Base-by-base conservation (phyloP, 2,797 vertebrate species). In the Melanogrammus aeglefinus region DNA sequence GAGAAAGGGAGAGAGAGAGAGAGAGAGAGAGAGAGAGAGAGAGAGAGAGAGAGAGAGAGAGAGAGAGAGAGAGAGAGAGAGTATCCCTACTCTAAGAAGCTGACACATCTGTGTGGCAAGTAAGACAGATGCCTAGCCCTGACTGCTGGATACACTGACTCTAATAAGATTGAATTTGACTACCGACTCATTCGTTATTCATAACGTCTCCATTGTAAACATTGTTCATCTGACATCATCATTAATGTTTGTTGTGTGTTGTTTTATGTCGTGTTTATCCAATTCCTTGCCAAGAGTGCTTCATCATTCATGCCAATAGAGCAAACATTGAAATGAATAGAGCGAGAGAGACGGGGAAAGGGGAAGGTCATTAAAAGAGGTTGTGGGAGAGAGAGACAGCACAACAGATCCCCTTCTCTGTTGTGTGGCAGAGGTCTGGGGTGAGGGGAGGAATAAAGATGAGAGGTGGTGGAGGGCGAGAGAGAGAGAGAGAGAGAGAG, bases 371-470 rank as follows among this genome's bases (percentile, higher is more conserved):
- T 29, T 39, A 31, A 69, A 27, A 69, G 21, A n/a, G 57, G 9
- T 4, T 69, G 63, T 69, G 63, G 27, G 1, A 12, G 1, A 12
- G 63, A 69, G n/a, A 69, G 63, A 69, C 10, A 12, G 24, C n/a
- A 69, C 63, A 24, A 69, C 63, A 69, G 24, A 69, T 4, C 8
- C 63, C 10, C 63, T 69, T 69, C 63, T 69, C 24, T 27, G n/a
- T 69, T 8, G 14, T 24, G 1, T 63, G 57, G 57, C 57, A 27
- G 73, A 38, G 73, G 80, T 66, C 72, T 1, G 12, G 24, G 33
- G 35, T 63, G 74, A 75, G 41, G 73, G 57, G 33, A 66, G 24
- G 36, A 36, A 70, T 29, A 71, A n/a, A 76, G 13, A 69, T 69
- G 63, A 69, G 75, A 7, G 39, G 31, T 36, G 29, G 69, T 33